Conservation (phyloP, 2,797 vertebrate genomes). For the Paratrypauchen microcephalus region DNA sequence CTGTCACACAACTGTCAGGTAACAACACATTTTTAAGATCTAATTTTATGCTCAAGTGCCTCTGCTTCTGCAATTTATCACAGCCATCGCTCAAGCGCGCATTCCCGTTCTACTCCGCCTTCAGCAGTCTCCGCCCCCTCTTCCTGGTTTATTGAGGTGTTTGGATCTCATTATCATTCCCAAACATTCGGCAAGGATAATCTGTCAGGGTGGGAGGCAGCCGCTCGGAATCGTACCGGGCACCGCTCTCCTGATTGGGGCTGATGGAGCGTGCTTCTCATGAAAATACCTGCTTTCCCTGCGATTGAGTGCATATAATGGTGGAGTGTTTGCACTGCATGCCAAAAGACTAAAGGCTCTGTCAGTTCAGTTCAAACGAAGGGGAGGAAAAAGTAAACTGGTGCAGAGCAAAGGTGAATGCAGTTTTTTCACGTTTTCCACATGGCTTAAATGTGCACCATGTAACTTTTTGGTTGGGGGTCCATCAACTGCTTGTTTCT, state of each 20-base stretch:
- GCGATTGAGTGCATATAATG: conserved; percentile 1
- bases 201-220: conserved; percentile 69
- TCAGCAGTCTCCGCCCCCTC: conserved; percentile 66
- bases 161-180: conserved; percentile 80
- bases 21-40: conserved; percentile 88
- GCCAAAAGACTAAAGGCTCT: conserved; percentile 7
- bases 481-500: too few species aligned
- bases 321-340: neutral
- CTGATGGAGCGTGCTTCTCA: conserved; percentile 54
- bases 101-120: conserved; percentile 37
- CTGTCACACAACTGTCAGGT: conserved; percentile 83
- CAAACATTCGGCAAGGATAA: conserved; percentile 78
- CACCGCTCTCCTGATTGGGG: conserved; percentile 63
- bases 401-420: neutral
- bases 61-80: conserved; percentile 82
- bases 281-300: conserved; percentile 44
- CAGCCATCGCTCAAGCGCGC: conserved; percentile 68
- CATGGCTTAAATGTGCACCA: neutral
- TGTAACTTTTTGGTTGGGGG: too few species aligned
- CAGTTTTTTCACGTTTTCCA: neutral
- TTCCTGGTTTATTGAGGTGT: conserved; percentile 69
- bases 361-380: conserved; percentile 41
- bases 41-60: conserved; percentile 89
- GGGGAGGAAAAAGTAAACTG: neutral
- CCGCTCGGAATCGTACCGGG: conserved; percentile 61